Conservation (phyloP, 2,113 vertebrate species). For the Ceyx margarethae region DNA sequence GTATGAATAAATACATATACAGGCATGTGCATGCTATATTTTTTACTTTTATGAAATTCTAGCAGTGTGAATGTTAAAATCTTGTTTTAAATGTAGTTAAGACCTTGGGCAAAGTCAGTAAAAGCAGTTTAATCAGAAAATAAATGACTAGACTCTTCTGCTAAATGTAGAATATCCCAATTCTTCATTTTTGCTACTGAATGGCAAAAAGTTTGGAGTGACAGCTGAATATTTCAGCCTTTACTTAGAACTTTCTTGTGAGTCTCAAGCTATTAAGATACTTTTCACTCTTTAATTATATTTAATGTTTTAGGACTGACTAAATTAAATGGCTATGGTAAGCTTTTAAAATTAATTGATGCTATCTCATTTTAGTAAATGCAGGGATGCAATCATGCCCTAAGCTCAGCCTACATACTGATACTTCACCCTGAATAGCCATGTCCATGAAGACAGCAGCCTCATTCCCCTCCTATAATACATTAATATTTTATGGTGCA, state of each 20-base stretch:
- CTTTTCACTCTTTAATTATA: slow-evolving; percentile 34
- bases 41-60: not conserved
- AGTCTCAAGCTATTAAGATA: not conserved
- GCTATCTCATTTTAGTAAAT: slow-evolving; percentile 13
- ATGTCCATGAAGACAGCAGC: not conserved
- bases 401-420: not conserved
- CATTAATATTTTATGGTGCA: slow-evolving; percentile 39
- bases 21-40: not conserved
- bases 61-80: not conserved
- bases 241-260: not conserved
- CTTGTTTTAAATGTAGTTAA: not conserved
- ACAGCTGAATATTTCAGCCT: not conserved
- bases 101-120: not conserved
- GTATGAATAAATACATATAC: not conserved
- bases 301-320: slow-evolving; percentile 30
- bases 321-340: slow-evolving; percentile 24
- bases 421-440: not conserved
- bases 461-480: not conserved
- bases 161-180: not conserved
- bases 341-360: slow-evolving; percentile 37
- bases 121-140: not conserved
- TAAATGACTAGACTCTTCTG: not conserved
- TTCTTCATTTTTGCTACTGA: not conserved
- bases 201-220: not conserved
- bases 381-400: not conserved